Evolutionary conservation across 1,140 invertebrate species (phyloP), one percentile per base, ranked within the genome.

Genomic region (Schlechtendalia chinensis): DNA sequence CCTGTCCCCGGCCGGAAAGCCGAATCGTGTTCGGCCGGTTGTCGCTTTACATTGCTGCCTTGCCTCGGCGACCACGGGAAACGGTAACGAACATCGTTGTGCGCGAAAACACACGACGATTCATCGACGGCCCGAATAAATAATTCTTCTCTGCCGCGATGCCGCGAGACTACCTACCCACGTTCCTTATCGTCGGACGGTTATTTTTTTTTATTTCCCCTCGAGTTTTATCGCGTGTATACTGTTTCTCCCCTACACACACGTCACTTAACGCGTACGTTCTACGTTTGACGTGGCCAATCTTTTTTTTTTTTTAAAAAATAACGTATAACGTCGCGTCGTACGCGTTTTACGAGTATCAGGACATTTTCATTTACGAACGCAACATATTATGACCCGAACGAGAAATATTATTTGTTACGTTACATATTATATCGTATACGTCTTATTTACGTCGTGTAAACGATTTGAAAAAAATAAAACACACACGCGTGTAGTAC

Each of bases 291-390:
- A 67, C 63, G 39, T 14, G 29, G 32, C 63, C 29, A 14, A 67
- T 29, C 27, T 32, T 67, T 67, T 67, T 67, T n/a, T n/a, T n/a
- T n/a, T n/a, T n/a, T n/a, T n/a, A n/a, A n/a, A 29, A 63, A 63
- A 63, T 63, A 63, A 29, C 27, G 17, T 32, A 19, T 19, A 32
- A 63, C 61, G 8, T 19, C 27, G 16, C 27, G 10, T n/a, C 61
- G 27, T 63, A 29, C 8, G 8, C 32, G 8, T 39, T 63, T 63
- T 19, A 32, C 10, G 61, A 63, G 61, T 17, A 17, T 32, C 27
- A 16, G 17, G 16, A 63, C 8, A 63, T 63, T 29, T 4, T 32
- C n/a, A 63, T 32, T 10, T 19, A 32, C 4, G 61, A 11, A 50
- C 47, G 5, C 47, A 39, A 0, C 27, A 11, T 63, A 32, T 27